Conservation (phyloP, 2,113 vertebrate species). For the Riparia riparia region DNA sequence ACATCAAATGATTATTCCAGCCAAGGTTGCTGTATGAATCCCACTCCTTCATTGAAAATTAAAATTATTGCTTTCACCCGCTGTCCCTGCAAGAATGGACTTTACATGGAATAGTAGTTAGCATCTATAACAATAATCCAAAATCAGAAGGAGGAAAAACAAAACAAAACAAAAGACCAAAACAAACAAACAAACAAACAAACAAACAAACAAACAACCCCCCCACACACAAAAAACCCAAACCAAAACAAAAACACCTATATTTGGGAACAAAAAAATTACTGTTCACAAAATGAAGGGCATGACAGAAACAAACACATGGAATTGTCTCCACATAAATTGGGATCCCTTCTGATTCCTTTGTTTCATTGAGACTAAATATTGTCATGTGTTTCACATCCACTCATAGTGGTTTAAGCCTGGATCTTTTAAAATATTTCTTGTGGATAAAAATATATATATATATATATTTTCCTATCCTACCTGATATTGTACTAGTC, state of each 20-base stretch:
- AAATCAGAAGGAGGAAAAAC: neutral
- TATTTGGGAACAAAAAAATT: neutral
- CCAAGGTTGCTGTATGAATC: neutral
- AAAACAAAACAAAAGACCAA: no score
- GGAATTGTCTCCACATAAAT: rapidly evolving
- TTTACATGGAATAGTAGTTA: neutral
- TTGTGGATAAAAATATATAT: neutral
- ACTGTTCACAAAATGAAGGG: neutral
- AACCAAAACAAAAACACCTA: neutral
- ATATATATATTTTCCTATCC: no score
- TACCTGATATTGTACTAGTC: neutral
- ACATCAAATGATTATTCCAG: neutral
- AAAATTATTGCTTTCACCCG: neutral
- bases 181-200: no score
- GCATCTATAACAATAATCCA: neutral
- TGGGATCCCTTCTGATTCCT: neutral
- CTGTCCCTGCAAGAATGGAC: neutral
- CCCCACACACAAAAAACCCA: no score
- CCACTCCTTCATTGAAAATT: neutral
- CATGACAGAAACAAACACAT: neutral
- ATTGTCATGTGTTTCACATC: neutral
- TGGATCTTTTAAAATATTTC: neutral
- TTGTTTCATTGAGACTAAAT: neutral
- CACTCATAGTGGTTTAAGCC: neutral
- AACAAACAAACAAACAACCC: no score